These are phyloP conservation scores for Lomographa bimaculata DNA, from an alignment of 2,888 invertebrate genomes.

Conservation along the genomic window DNA sequence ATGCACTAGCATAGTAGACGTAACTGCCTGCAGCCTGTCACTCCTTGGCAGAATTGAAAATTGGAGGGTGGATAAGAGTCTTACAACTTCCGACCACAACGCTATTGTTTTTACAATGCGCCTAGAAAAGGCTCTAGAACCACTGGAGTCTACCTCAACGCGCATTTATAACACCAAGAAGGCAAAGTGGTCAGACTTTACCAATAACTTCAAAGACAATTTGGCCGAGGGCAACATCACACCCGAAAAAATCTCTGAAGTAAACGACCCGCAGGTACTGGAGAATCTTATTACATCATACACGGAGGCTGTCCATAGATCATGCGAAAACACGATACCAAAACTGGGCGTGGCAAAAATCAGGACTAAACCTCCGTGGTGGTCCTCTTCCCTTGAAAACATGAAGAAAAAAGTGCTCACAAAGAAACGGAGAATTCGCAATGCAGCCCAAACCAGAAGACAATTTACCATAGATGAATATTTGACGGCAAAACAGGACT, in stretches of 20 bases:
- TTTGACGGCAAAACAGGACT: background rate
- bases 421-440: background rate
- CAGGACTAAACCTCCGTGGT: too few relatives aligned
- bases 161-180: conserved; percentile 5
- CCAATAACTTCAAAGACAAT: background rate
- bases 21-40: conserved; percentile 4
- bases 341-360: background rate
- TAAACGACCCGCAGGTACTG: too few relatives aligned
- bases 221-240: background rate
- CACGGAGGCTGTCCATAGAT: background rate
- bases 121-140: conserved; percentile 3
- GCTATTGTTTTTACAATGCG: conserved; percentile 1
- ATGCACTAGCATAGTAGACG: background rate
- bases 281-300: background rate
- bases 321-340: background rate
- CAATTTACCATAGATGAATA: background rate
- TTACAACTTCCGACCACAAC: conserved; percentile 7
- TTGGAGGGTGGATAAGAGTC: conserved; percentile 5
- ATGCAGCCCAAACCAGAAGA: background rate
- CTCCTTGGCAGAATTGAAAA: conserved; percentile 4
- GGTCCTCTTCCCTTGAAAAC: too few relatives aligned
- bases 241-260: too few relatives aligned
- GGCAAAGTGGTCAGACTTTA: background rate
- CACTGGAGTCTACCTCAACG: background rate
- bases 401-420: background rate